Percentiles rank a stretch among this genome's conserved stretches.
phyloP scores from a whole-genome alignment of 2,797 vertebrate genomes.

The Pelochelys cantorii region DNA sequence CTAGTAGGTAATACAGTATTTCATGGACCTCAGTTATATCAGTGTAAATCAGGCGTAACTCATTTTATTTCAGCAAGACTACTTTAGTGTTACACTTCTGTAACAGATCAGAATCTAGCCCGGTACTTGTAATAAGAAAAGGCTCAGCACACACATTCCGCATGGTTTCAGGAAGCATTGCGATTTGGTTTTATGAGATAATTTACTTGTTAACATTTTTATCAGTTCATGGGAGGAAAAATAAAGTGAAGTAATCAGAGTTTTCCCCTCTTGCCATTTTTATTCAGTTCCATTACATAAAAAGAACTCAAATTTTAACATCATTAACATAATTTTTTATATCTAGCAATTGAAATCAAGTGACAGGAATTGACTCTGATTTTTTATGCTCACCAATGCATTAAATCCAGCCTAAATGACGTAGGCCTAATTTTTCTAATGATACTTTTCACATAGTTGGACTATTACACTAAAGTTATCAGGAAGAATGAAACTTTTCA shows the following conservation, averaged over 20 bases:
- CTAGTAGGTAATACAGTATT: too few species aligned
- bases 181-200: background rate
- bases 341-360: constrained; percentile 30
- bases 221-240: background rate
- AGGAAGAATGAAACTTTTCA: constrained; percentile 48
- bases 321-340: constrained; percentile 25
- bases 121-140: background rate
- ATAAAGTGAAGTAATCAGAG: background rate
- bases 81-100: background rate
- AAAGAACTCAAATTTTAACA: constrained; percentile 3
- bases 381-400: background rate
- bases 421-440: constrained; percentile 32
- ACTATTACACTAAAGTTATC: constrained; percentile 51
- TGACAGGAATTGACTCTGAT: constrained; percentile 40
- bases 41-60: accelerated
- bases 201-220: background rate
- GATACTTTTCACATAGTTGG: background rate
- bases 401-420: constrained; percentile 37
- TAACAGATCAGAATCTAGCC: background rate
- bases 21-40: accelerated
- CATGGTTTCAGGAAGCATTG: background rate
- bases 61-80: background rate
- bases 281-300: background rate
- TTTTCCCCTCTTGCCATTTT: background rate
- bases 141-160: accelerated